Conservation (phyloP, 2,888 invertebrate genomes). For the Spialia ferax region DNA sequence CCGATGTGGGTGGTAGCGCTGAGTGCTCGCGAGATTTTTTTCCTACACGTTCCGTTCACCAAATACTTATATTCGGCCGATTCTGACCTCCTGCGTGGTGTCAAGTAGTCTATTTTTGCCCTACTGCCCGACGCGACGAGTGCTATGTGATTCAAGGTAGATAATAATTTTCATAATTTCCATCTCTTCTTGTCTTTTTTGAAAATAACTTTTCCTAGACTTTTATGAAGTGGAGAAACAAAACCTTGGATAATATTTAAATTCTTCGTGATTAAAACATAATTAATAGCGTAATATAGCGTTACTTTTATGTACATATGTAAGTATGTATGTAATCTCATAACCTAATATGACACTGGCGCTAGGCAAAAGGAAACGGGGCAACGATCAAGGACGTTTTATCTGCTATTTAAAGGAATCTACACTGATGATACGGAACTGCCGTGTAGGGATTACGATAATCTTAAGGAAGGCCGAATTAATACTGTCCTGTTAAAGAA, state of each 20-base stretch:
- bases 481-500: constrained; percentile 46
- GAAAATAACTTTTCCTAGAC: no score
- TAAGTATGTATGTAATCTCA: no score
- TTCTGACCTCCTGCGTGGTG: constrained; percentile 76
- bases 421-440: constrained; percentile 41
- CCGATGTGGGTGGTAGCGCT: constrained; percentile 71
- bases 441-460: constrained; percentile 48
- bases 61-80: constrained; percentile 67
- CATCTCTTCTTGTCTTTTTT: no score
- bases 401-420: constrained; percentile 11
- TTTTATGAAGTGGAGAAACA: no score
- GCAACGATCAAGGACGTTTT: neutral
- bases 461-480: constrained; percentile 49
- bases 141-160: no score
- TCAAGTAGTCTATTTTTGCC: constrained; percentile 10
- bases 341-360: neutral
- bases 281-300: neutral
- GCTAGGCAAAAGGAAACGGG: neutral
- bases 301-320: neutral
- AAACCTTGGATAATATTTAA: no score
- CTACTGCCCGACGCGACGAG: no score
- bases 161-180: no score
- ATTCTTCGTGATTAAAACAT: no score
- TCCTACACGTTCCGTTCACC: constrained; percentile 58
- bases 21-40: constrained; percentile 49